Base-by-base conservation (phyloP, 2,797 vertebrate genomes). In the Tokudaia muenninki region DNA sequence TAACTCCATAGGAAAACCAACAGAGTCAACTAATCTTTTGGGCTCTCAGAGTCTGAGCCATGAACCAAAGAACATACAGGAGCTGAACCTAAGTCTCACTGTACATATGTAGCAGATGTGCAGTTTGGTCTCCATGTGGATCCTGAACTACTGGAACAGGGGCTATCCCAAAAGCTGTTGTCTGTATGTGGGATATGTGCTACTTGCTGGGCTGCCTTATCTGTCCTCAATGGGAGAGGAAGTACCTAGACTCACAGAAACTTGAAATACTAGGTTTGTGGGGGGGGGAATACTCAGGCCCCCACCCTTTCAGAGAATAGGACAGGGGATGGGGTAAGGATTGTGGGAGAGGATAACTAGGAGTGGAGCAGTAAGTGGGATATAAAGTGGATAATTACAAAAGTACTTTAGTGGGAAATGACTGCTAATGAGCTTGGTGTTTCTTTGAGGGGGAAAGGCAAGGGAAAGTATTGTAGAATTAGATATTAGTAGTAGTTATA, bases 391-490 rank as follows among this genome's bases (percentile, higher is more conserved):
- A 70, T 70, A 70, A n/a, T 70, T n/a, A 9, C 19, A 63, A 59
- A 65, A 65, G 29, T 65, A 65, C 12, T 65, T 65, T 61, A 88
- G 0, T 55, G 82, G 29, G 24, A 19, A 92, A 70, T 65, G 41
- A 91, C 4, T 91, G 44, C 5, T 83, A 91, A 94, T 65, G 22
- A 44, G 26, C 34, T 65, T 24, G 16, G 22, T 52, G 21, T 75
- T 96, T 92, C 72, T 80, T 93, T 70, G 2, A 21, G 11, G 31
- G 8, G 31, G 61, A 31, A 78, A 17, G 41, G 7, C 16, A 50
- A 24, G 86, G 79, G 34, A 78, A 92, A 97, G 22, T 92, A 12
- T n/a, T 78, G 31, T 41, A 44, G 55, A 89, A 63, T 90, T 89
- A 77, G 41, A 63, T 29, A 92, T 55, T 37, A 26, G 21, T 31